Evolutionary conservation across 2,888 invertebrate species (phyloP).

Genomic region (Eristalis tenax): DNA sequence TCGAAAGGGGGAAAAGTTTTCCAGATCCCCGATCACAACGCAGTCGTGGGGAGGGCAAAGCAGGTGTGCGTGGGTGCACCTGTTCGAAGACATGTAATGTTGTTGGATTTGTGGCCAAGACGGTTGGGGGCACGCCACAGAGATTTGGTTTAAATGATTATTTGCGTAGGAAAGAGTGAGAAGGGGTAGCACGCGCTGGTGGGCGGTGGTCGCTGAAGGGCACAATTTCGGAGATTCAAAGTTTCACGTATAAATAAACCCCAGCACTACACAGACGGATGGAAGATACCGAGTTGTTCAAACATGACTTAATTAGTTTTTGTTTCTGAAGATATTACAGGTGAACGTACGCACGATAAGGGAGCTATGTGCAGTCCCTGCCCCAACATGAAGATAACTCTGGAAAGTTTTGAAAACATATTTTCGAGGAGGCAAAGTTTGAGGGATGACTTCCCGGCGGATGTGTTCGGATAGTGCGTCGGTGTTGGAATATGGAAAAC

Average conservation of each 20-base stretch:
- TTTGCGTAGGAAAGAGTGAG: slow-evolving; percentile 33
- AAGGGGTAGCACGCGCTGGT: slow-evolving; percentile 6
- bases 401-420: not conserved
- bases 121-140: slow-evolving; percentile 45
- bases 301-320: slow-evolving; percentile 62
- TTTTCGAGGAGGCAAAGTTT: not conserved
- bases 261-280: not conserved
- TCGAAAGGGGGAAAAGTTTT: slow-evolving; percentile 35
- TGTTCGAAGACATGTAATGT: slow-evolving; percentile 38
- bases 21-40: slow-evolving; percentile 47
- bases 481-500: not conserved
- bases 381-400: not conserved
- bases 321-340: slow-evolving; percentile 12
- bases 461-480: not conserved
- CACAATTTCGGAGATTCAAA: slow-evolving; percentile 19
- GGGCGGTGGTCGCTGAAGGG: not conserved
- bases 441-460: not conserved
- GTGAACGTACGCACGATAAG: not conserved
- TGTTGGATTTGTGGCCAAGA: slow-evolving; percentile 55
- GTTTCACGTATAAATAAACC: not conserved
- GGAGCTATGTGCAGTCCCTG: not conserved
- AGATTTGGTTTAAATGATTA: slow-evolving; percentile 66
- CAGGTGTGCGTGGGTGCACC: slow-evolving; percentile 2
- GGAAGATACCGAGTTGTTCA: slow-evolving; percentile 25
- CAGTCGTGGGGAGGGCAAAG: not conserved